These are phyloP conservation scores for Rafetus swinhoei DNA, from an alignment of 2,113 vertebrate species.

Conservation along the genomic window DNA sequence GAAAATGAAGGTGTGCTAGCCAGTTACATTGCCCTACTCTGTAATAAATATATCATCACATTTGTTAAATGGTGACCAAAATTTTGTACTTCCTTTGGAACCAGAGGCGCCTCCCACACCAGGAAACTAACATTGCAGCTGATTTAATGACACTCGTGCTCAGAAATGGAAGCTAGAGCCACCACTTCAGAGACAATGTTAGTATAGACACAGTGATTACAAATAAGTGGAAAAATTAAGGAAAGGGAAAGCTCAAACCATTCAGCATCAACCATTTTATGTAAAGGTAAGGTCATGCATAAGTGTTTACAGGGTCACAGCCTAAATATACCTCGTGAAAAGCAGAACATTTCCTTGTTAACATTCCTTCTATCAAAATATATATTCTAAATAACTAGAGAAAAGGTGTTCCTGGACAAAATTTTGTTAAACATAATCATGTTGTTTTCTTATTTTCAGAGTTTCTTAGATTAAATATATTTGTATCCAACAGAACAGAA, in stretches of 20 bases:
- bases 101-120: not conserved
- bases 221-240: not conserved
- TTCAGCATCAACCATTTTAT: not conserved
- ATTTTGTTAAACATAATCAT: not conserved
- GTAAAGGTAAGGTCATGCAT: not conserved
- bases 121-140: not conserved
- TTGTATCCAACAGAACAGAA: not conserved
- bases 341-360: constrained; percentile 5
- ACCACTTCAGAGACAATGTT: not conserved
- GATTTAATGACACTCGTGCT: not conserved
- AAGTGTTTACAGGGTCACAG: not conserved
- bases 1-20: not conserved
- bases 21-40: not conserved
- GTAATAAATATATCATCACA: not conserved
- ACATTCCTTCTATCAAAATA: not conserved
- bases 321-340: not conserved
- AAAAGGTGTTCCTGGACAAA: not conserved
- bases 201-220: not conserved
- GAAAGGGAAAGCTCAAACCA: not conserved
- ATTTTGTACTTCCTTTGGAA: not conserved
- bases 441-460: not conserved
- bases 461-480: not conserved
- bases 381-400: not conserved
- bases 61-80: not conserved
- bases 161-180: not conserved